phyloP scores from a whole-genome alignment of 1,140 invertebrate genomes.

The Pseudobourletiella spinata region DNA sequence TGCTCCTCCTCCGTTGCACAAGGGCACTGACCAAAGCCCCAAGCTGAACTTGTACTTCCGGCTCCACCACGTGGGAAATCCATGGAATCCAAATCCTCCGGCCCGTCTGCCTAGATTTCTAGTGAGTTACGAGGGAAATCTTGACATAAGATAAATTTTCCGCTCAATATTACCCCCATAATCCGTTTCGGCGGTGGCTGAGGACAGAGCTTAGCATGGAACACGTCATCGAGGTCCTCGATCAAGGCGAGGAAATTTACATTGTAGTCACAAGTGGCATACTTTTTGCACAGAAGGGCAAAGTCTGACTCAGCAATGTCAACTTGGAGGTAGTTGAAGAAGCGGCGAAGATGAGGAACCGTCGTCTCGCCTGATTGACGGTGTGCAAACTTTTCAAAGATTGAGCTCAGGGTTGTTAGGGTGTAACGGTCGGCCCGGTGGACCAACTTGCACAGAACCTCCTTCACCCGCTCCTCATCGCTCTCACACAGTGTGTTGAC shows the following conservation, averaged over 20 bases:
- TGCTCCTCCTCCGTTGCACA: slow-evolving; percentile 34
- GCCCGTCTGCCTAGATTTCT: slow-evolving; percentile 28
- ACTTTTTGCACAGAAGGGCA: slow-evolving; percentile 32
- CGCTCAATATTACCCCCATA: slow-evolving; percentile 31
- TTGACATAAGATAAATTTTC: too few species aligned
- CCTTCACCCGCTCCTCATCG: slow-evolving; percentile 23
- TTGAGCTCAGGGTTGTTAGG: slow-evolving; percentile 20
- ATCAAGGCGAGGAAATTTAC: slow-evolving; percentile 32
- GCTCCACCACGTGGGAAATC: slow-evolving; percentile 13
- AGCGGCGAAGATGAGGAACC: slow-evolving; percentile 25
- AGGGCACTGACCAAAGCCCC: slow-evolving; percentile 22
- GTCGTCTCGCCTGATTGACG: slow-evolving; percentile 33
- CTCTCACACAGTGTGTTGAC: slow-evolving; percentile 23
- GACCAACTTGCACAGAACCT: slow-evolving; percentile 27
- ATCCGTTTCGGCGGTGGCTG: slow-evolving; percentile 19
- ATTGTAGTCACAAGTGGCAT: slow-evolving; percentile 31
- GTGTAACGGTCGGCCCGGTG: slow-evolving; percentile 15
- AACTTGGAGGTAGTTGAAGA: slow-evolving; percentile 21
- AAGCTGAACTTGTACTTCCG: slow-evolving; percentile 25
- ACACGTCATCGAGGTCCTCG: slow-evolving; percentile 29
- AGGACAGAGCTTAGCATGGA: slow-evolving; percentile 20
- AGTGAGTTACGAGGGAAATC: too few species aligned
- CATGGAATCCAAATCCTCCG: slow-evolving; percentile 6
- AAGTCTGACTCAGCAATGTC: slow-evolving; percentile 32
- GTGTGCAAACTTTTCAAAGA: slow-evolving; percentile 33